These are phyloP conservation scores for Parauchenoglanis ngamensis DNA, from an alignment of 2,797 vertebrate genomes.

Conservation along the genomic window DNA sequence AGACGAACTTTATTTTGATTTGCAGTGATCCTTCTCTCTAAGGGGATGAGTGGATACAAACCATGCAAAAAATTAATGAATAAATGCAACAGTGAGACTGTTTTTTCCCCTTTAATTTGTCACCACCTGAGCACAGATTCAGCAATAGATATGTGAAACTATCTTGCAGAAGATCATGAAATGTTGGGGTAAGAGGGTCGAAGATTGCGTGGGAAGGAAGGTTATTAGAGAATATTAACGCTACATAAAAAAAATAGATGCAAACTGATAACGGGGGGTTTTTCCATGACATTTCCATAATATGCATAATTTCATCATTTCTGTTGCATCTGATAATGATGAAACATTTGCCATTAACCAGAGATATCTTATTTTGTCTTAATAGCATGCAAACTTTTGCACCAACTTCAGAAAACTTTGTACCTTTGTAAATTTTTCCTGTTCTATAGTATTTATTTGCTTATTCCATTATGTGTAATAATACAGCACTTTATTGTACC, in stretches of 20 bases:
- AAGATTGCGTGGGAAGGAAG: neutral
- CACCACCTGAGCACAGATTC: neutral
- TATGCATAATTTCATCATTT: neutral
- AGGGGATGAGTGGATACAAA: neutral
- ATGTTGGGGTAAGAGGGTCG: neutral
- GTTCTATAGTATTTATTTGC: no score
- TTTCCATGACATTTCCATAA: neutral
- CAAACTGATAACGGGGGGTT: neutral
- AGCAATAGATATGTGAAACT: neutral
- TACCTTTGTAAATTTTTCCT: neutral
- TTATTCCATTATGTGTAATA: neutral
- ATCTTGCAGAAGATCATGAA: neutral
- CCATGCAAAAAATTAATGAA: no score
- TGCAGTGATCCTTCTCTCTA: no score
- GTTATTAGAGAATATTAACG: neutral
- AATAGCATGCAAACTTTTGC: neutral
- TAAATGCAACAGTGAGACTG: no score
- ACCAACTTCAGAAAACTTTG: neutral
- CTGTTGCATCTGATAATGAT: neutral
- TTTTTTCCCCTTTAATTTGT: neutral
- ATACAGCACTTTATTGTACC: neutral
- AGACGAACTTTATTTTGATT: no score
- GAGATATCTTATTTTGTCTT: neutral
- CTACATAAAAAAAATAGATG: neutral
- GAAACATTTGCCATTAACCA: no score